Evolutionary conservation across 2,888 invertebrate genomes (phyloP), one percentile per base, ranked within the genome.

Genomic region (Seira sanloemensis): DNA sequence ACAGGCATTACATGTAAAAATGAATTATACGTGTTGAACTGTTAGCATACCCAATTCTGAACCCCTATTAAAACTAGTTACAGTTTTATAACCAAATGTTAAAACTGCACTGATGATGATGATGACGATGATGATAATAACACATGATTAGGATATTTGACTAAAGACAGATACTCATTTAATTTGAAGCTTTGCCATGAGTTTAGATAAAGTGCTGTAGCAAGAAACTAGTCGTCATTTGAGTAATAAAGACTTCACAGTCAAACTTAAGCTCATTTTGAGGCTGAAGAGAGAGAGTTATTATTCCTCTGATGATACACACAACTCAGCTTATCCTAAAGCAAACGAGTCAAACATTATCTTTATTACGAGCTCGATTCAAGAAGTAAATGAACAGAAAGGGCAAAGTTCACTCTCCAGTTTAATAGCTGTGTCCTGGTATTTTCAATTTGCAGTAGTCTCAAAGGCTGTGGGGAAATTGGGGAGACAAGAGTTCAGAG

Each of bases 181-280:
- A 58, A 58, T n/a, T 58, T n/a, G n/a, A 58, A 58, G 58, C 58
- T 58, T 58, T 58, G 12, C 37, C 37, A 37, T 7, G 4, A 12
- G 4, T 37, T 37, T 37, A 37, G 37, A 37, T 12, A 7, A 12
- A 37, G 5, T 37, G 12, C 37, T 37, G n/a, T 58, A 18, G 2
- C 2, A 58, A 58, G 58, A 58, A 58, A 58, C 58, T 18, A 16
- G 58, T 58, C 58, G 58, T 58, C 4, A 58, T 58, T 58, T 18
- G n/a, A 58, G 58, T 58, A 58, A 58, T 58, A 58, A 58, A 58
- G n/a, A 58, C 58, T 58, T 58, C n/a, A n/a, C n/a, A n/a, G n/a
- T n/a, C n/a, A n/a, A n/a, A n/a, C n/a, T n/a, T n/a, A n/a, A n/a
- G n/a, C n/a, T n/a, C n/a, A 9, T 37, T 12, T 12, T 37, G 58